These are phyloP conservation scores for Stictocephala bisonia DNA, from an alignment of 2,888 invertebrate species.

Conservation along the genomic window DNA sequence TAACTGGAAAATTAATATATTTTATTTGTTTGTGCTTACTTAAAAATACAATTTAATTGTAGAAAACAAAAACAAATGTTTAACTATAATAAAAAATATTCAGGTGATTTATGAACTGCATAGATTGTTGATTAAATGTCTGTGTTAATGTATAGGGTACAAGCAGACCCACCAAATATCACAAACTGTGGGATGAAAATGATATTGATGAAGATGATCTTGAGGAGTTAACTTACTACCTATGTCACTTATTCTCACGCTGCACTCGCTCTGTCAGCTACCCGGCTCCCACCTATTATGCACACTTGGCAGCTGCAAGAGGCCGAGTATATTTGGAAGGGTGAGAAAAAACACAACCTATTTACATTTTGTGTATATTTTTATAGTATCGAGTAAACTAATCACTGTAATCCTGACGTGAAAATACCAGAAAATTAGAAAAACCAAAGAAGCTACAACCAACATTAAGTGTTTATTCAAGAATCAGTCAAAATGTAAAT, in stretches of 20 bases:
- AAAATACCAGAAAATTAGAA: no score
- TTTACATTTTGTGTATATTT: not conserved
- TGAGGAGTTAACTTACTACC: constrained; percentile 81
- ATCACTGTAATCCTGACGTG: no score
- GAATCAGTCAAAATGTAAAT: not conserved
- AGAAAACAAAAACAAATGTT: no score
- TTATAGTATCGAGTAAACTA: no score
- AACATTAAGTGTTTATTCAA: not conserved
- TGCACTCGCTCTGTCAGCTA: constrained; percentile 87
- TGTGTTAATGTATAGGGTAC: constrained; percentile 88
- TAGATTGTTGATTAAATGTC: no score
- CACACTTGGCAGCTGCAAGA: constrained; percentile 85
- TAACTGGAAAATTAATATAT: no score
- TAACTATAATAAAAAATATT: no score
- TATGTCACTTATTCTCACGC: constrained; percentile 88
- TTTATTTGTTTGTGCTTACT: no score
- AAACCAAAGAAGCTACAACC: not conserved
- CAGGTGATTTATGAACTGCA: no score
- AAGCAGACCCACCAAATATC: constrained; percentile 87
- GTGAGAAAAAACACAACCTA: constrained; percentile 33
- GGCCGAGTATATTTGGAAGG: constrained; percentile 68
- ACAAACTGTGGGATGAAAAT: constrained; percentile 84
- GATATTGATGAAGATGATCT: constrained; percentile 77
- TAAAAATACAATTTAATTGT: no score
- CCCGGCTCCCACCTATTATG: constrained; percentile 89